A percentile compares a stretch with the other conserved stretches of the same genome.
phyloP scores from a whole-genome alignment of 1,140 invertebrate species.

The Dreissena polymorpha region DNA sequence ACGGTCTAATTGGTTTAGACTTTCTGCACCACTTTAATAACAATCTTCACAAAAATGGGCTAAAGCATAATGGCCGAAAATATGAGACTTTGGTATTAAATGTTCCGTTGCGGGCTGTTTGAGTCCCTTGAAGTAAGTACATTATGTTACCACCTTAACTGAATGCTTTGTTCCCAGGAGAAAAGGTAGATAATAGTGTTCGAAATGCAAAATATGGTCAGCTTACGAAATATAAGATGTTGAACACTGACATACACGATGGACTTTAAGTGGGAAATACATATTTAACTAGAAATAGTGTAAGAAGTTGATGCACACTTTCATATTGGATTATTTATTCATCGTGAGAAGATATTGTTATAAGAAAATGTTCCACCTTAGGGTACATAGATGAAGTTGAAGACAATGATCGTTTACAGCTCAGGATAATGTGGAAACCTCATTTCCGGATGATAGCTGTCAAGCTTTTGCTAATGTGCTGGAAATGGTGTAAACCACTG shows the following conservation, averaged over 20 bases:
- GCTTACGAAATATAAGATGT: neutral
- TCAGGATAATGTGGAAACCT: too few relatives aligned
- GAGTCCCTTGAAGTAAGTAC: neutral
- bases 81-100: conserved; percentile 1
- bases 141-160: neutral
- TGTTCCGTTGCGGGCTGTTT: neutral
- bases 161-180: neutral
- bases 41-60: neutral
- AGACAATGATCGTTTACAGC: neutral
- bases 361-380: neutral
- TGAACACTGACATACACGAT: too few relatives aligned
- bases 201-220: neutral
- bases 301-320: neutral
- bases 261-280: neutral
- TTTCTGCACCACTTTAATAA: conserved; percentile 18
- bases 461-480: too few relatives aligned
- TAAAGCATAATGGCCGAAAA: conserved; percentile 7
- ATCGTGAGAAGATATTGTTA: neutral
- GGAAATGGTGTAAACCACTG: conserved; percentile 1
- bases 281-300: neutral
- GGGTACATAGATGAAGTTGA: conserved; percentile 18
- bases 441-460: too few relatives aligned
- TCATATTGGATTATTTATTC: neutral
- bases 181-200: neutral
- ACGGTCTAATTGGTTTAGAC: conserved; percentile 20